These are phyloP conservation scores for Cordylochernes scorpioides DNA, from an alignment of 2,888 invertebrate species.

Conservation along the genomic window DNA sequence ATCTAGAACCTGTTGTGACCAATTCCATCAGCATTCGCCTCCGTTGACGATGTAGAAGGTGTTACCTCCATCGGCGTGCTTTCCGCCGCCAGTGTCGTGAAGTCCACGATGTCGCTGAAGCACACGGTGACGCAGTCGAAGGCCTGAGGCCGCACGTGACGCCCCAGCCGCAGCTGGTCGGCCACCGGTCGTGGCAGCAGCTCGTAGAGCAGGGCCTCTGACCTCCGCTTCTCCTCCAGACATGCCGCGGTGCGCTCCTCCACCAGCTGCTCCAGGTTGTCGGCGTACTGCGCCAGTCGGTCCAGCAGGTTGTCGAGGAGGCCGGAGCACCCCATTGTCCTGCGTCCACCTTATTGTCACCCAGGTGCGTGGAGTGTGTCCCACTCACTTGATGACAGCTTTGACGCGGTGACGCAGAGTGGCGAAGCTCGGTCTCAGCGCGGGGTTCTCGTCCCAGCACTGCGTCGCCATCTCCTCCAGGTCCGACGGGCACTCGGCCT, in stretches of 20 bases:
- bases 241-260: slow-evolving; percentile 16
- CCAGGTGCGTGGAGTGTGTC: not conserved
- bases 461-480: slow-evolving; percentile 38
- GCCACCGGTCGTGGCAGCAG: slow-evolving; percentile 16
- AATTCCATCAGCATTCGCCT: no score
- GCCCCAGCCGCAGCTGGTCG: slow-evolving; percentile 12
- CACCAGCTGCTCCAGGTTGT: slow-evolving; percentile 16
- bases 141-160: slow-evolving; percentile 13
- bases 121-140: slow-evolving; percentile 14
- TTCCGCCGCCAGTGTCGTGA: slow-evolving; percentile 11
- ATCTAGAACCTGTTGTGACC: no score
- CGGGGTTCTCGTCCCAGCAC: slow-evolving; percentile 9
- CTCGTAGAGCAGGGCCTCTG: slow-evolving; percentile 16
- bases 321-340: slow-evolving; percentile 12
- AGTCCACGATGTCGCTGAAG: slow-evolving; percentile 14
- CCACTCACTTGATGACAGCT: not conserved
- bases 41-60: no score
- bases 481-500: slow-evolving; percentile 34
- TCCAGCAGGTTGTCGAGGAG: slow-evolving; percentile 15
- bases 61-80: slow-evolving; percentile 12
- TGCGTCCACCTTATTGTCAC: slow-evolving; percentile 1
- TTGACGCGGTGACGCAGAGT: no score
- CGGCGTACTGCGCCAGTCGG: slow-evolving; percentile 17
- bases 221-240: slow-evolving; percentile 15
- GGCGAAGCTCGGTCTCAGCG: slow-evolving; percentile 5